Evolutionary conservation across 2,888 invertebrate genomes (phyloP).

Genomic region (Pachydiplax longipennis): DNA sequence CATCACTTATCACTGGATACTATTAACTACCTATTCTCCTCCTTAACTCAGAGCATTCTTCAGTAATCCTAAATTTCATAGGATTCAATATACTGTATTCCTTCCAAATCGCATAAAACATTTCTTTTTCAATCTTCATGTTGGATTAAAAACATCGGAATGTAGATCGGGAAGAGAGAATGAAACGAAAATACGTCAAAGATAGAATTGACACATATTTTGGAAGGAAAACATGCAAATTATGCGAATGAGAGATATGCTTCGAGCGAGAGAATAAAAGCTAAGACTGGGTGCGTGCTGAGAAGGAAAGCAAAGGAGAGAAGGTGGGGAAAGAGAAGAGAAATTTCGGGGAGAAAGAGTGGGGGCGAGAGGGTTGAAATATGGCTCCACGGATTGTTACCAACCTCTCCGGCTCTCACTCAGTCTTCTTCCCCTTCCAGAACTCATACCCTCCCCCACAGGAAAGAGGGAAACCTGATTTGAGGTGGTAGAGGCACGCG

Average conservation of each 20-base stretch:
- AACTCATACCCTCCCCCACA: background rate
- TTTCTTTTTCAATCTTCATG: too few species aligned
- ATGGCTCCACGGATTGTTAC: background rate
- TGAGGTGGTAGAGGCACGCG: background rate
- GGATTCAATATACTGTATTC: too few species aligned
- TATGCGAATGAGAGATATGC: background rate
- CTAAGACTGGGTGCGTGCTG: background rate
- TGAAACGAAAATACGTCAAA: background rate
- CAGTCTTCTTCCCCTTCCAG: background rate
- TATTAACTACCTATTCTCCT: too few species aligned
- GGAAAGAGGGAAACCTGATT: background rate
- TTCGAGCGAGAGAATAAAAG: background rate
- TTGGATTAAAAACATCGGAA: too few species aligned
- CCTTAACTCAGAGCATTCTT: too few species aligned
- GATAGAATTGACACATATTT: background rate
- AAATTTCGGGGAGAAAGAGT: background rate
- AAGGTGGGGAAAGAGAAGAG: background rate
- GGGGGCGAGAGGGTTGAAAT: background rate
- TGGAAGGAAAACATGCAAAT: background rate
- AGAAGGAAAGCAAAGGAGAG: background rate
- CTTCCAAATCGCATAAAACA: too few species aligned
- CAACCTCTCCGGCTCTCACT: background rate
- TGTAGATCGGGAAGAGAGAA: too few species aligned
- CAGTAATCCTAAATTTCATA: too few species aligned
- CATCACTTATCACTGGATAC: too few species aligned